Percentiles rank a stretch among this genome's conserved stretches.
Evolutionary conservation across 1,140 invertebrate species (phyloP).

Genomic region (Leptestheria dahalacensis): DNA sequence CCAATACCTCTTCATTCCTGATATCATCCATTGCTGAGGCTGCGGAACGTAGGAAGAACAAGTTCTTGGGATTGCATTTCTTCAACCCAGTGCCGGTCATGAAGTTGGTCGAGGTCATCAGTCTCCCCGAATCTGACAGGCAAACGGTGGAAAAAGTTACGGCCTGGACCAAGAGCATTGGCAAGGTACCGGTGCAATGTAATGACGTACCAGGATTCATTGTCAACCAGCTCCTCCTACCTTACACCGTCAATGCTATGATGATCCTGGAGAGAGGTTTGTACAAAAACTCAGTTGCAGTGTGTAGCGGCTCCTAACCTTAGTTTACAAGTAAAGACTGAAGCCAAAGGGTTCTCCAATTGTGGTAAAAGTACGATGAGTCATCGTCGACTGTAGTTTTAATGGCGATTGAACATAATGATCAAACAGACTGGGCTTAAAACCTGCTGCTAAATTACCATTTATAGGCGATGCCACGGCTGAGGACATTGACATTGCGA

Average conservation of each 20-base stretch:
- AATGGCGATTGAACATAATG: no score
- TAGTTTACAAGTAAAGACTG: no score
- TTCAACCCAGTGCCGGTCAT: constrained; percentile 49
- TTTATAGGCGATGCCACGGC: constrained; percentile 45
- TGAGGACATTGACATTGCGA: constrained; percentile 63
- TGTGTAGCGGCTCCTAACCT: no score
- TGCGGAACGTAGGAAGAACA: constrained; percentile 28
- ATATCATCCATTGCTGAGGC: constrained; percentile 36
- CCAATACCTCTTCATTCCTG: constrained; percentile 43
- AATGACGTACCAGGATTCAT: constrained; percentile 38
- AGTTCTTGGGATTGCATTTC: constrained; percentile 45
- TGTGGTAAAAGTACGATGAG: no score
- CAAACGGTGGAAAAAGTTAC: constrained; percentile 35
- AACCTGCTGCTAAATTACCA: constrained; percentile 3
- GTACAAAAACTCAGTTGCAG: no score
- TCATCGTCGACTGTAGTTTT: no score
- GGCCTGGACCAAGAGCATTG: constrained; percentile 37
- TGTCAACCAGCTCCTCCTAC: constrained; percentile 42
- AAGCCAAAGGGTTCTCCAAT: no score
- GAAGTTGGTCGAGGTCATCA: constrained; percentile 41
- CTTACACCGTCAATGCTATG: constrained; percentile 40
- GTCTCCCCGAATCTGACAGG: constrained; percentile 33
- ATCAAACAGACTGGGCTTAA: no score
- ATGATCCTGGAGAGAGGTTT: constrained; percentile 38
- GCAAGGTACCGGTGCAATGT: constrained; percentile 39